Evolutionary conservation across 2,797 vertebrate species (phyloP), one percentile per base, ranked within the genome.

Genomic region (Phylloscopus collybita): DNA sequence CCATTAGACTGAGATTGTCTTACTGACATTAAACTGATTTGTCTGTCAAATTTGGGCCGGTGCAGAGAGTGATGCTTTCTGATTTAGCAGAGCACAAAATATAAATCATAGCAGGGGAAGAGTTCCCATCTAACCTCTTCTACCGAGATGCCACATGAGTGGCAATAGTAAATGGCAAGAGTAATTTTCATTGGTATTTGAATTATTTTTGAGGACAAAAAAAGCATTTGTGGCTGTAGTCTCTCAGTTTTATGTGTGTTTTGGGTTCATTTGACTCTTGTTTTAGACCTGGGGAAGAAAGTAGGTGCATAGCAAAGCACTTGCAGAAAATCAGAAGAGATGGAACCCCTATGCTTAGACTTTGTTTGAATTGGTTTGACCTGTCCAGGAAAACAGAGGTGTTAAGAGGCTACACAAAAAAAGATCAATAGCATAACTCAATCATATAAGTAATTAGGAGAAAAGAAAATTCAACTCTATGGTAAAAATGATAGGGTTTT

Each of bases 11-110:
- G 44, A 62, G 57, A 70, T 51, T 67, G 21, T 79, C 75, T 75
- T 75, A 45, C 69, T 62, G 51, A 56, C 91, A 40, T 89, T 90
- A 86, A 93, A 66, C 72, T 88, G 78, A 88, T 94, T 92, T 92
- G 54, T 82, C 54, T 70, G 10, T 88, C 91, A 92, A 88, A 86
- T 88, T n/a, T 90, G 54, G 44, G 40, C 47, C 38, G 25, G 17
- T 84, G 56, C 13, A 6, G 53, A 76, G 42, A 61, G 16, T 83
- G 66, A 36, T 40, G 18, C 72, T 83, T 92, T 88, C 60, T 44
- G 45, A 19, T 75, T 76, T 60, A 75, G 62, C n/a, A 59, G 36
- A 71, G 70, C 1, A 67, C 53, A 85, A 76, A 44, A 60, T 53
- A 12, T 62, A 66, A 86, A 86, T 92, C 66, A 16, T 13, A 81